Percentiles rank a stretch among this genome's conserved stretches.
phyloP scores from a whole-genome alignment of 2,888 invertebrate genomes.

The Dasypolia templi region DNA sequence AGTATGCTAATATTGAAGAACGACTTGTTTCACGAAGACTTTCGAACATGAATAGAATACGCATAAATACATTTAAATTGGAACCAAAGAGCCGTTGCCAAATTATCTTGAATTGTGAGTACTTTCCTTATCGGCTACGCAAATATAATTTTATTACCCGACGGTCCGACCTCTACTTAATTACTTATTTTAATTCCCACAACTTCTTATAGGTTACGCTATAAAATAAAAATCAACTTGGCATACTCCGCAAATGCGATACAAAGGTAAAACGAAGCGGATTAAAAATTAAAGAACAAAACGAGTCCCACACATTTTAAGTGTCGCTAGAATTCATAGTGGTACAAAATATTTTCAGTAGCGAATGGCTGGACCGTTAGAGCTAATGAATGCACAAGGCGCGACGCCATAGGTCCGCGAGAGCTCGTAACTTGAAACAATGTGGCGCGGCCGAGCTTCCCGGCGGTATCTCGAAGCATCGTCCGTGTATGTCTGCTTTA shows the following conservation, averaged over 20 bases:
- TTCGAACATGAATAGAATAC: not conserved
- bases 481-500: conserved; percentile 48
- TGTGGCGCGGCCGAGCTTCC: conserved; percentile 19
- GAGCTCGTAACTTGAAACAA: conserved; percentile 58
- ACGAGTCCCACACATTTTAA: conserved; percentile 40
- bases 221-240: conserved; percentile 17
- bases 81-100: not conserved
- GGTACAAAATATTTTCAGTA: conserved; percentile 39
- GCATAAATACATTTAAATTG: conserved; percentile 5
- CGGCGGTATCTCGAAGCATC: conserved; percentile 49
- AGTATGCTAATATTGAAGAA: conserved; percentile 26
- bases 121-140: not conserved
- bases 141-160: not conserved
- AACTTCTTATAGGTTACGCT: not conserved
- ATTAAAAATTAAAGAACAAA: conserved; percentile 51
- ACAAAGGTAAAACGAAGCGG: conserved; percentile 11
- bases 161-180: no score
- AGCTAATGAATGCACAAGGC: conserved; percentile 39
- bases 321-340: conserved; percentile 30
- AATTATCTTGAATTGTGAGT: not conserved
- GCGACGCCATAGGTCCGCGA: conserved; percentile 39
- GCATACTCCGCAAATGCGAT: conserved; percentile 1
- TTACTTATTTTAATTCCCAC: not conserved
- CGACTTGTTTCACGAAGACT: not conserved
- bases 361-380: conserved; percentile 24